phyloP scores from a whole-genome alignment of 2,888 invertebrate species.

The Polietes domitor region DNA sequence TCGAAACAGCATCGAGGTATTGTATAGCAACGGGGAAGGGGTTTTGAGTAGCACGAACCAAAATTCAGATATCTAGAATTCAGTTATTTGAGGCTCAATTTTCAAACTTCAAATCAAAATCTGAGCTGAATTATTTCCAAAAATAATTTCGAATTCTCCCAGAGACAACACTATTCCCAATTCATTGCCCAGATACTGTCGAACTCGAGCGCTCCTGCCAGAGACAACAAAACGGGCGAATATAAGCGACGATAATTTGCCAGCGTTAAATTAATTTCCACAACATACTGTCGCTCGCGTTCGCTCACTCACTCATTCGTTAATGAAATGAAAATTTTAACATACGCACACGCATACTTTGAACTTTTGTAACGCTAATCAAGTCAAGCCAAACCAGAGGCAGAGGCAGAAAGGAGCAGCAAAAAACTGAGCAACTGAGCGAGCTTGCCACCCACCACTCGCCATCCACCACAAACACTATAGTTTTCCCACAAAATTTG shows the following conservation, averaged over 20 bases:
- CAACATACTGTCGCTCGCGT: not conserved
- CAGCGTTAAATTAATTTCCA: constrained; percentile 32
- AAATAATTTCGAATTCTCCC: too few species aligned
- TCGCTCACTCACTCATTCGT: not conserved
- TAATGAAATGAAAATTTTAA: constrained; percentile 18
- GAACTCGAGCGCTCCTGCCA: not conserved
- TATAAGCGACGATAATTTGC: constrained; percentile 13
- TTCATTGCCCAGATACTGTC: too few species aligned
- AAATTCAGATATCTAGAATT: too few species aligned
- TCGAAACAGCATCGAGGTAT: too few species aligned
- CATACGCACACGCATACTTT: constrained; percentile 20
- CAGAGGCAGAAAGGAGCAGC: not conserved
- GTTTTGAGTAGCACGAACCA: too few species aligned
- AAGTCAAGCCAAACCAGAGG: constrained; percentile 21
- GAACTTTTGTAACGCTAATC: constrained; percentile 23
- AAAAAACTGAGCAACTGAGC: not conserved
- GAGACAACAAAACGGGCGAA: not conserved
- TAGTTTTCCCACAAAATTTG: constrained; percentile 2
- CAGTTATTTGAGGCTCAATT: too few species aligned
- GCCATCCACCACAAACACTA: not conserved
- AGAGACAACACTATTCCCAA: too few species aligned
- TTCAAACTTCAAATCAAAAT: too few species aligned
- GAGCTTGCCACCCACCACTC: not conserved
- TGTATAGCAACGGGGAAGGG: too few species aligned
- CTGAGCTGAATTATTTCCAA: too few species aligned